A percentile compares a stretch with the other conserved stretches of the same genome.
Evolutionary conservation across 1,140 invertebrate species (phyloP).

Genomic region (Pseudachorutes palmiensis): DNA sequence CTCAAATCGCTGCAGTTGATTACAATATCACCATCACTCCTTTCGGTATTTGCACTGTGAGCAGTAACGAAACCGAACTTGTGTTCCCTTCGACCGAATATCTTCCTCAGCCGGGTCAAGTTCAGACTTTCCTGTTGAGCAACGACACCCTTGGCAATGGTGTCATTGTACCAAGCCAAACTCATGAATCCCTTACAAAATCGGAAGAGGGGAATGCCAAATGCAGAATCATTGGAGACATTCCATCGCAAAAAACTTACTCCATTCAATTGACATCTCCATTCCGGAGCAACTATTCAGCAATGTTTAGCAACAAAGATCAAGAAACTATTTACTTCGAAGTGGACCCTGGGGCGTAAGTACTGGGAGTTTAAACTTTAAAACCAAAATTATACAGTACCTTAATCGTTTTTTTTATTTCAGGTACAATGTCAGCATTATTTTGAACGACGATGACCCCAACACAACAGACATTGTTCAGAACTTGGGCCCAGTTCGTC

Average conservation of each 20-base stretch:
- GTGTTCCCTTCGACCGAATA: neutral
- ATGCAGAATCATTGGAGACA: neutral
- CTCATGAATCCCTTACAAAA: neutral
- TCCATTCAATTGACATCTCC: neutral
- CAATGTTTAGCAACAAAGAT: neutral
- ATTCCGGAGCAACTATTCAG: neutral
- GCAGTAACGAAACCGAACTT: neutral
- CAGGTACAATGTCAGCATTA: slow-evolving; percentile 7
- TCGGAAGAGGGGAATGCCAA: neutral
- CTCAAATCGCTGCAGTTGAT: neutral
- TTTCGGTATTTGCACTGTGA: neutral
- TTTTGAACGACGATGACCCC: neutral
- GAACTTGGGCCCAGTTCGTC: slow-evolving; percentile 15
- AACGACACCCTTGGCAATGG: neutral
- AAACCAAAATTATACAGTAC: neutral
- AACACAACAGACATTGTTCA: neutral
- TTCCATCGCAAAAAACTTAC: neutral
- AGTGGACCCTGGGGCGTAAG: neutral
- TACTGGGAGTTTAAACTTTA: neutral
- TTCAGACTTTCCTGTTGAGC: neutral
- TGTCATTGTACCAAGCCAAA: neutral
- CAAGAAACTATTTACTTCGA: neutral
- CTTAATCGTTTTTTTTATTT: neutral
- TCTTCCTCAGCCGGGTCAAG: neutral
- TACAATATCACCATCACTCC: neutral